A percentile compares a stretch with the other conserved stretches of the same genome.
These are phyloP conservation scores for Leptogaster cylindrica DNA, from an alignment of 2,888 invertebrate genomes.

Conservation along the genomic window DNA sequence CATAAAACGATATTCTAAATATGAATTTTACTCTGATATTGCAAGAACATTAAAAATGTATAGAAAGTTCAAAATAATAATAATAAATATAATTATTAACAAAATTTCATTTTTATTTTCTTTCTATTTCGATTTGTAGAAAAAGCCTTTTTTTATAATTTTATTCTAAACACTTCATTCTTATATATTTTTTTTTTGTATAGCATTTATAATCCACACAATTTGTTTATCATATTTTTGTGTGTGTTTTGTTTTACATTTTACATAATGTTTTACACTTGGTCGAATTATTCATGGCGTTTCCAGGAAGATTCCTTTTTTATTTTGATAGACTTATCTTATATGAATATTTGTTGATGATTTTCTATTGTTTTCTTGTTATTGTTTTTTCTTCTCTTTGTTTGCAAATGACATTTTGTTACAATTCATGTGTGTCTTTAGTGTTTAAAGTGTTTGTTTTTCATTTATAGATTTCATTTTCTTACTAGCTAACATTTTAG, in stretches of 20 bases:
- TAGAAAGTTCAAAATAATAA: too few relatives aligned
- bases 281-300: conserved; percentile 27
- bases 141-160: background rate
- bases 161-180: background rate
- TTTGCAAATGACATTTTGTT: background rate
- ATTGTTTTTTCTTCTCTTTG: conserved; percentile 2
- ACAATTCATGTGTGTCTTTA: background rate
- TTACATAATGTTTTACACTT: conserved; percentile 20
- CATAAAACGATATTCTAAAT: too few relatives aligned
- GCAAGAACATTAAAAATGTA: too few relatives aligned
- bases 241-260: background rate
- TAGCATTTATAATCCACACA: conserved; percentile 12
- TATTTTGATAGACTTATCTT: too few relatives aligned
- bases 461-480: conserved; percentile 4
- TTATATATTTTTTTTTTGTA: conserved; percentile 4
- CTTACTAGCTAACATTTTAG: conserved; percentile 27
- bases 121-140: conserved; percentile 4
- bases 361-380: conserved; percentile 4
- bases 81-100: too few relatives aligned
- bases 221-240: too few relatives aligned
- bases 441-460: conserved; percentile 34
- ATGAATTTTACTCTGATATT: too few relatives aligned
- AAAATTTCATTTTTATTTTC: too few relatives aligned
- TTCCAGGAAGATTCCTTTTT: too few relatives aligned
- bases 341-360: conserved; percentile 2